A percentile compares a stretch with the other conserved stretches of the same genome.
Evolutionary conservation across 1,140 invertebrate genomes (phyloP).

Genomic region (Andrena cerasifolii): DNA sequence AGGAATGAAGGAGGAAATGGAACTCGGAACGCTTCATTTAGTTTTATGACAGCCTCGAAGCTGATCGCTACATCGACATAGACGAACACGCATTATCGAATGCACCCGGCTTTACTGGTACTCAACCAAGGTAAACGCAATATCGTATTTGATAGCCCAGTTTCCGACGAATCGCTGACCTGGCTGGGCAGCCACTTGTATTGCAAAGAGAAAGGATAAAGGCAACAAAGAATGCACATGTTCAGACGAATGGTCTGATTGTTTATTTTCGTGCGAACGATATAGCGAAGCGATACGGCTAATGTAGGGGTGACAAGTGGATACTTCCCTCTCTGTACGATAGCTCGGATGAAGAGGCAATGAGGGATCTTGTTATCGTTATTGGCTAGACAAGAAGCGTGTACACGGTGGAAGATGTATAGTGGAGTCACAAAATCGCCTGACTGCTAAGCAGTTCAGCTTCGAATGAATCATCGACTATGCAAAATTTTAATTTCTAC

Average conservation of each 20-base stretch:
- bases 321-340: slow-evolving; percentile 72
- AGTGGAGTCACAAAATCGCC: too few relatives aligned
- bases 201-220: not conserved
- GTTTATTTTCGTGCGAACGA: slow-evolving; percentile 70
- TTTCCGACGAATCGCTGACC: slow-evolving; percentile 37
- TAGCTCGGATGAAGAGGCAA: slow-evolving; percentile 66
- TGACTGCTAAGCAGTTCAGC: too few relatives aligned
- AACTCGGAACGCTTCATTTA: slow-evolving; percentile 56
- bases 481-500: too few relatives aligned
- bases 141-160: slow-evolving; percentile 47
- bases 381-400: slow-evolving; percentile 64
- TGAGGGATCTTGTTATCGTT: slow-evolving; percentile 68
- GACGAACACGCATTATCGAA: slow-evolving; percentile 50
- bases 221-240: not conserved
- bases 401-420: too few relatives aligned
- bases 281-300: slow-evolving; percentile 54
- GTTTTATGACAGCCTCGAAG: slow-evolving; percentile 56
- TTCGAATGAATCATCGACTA: too few relatives aligned
- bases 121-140: slow-evolving; percentile 47
- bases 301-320: slow-evolving; percentile 70
- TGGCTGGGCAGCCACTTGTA: not conserved
- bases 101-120: slow-evolving; percentile 32
- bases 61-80: slow-evolving; percentile 46
- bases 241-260: slow-evolving; percentile 49
- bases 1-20: slow-evolving; percentile 43